Evolutionary conservation across 2,797 vertebrate genomes (phyloP), one percentile per base, ranked within the genome.

Genomic region (Smutsia gigantea): DNA sequence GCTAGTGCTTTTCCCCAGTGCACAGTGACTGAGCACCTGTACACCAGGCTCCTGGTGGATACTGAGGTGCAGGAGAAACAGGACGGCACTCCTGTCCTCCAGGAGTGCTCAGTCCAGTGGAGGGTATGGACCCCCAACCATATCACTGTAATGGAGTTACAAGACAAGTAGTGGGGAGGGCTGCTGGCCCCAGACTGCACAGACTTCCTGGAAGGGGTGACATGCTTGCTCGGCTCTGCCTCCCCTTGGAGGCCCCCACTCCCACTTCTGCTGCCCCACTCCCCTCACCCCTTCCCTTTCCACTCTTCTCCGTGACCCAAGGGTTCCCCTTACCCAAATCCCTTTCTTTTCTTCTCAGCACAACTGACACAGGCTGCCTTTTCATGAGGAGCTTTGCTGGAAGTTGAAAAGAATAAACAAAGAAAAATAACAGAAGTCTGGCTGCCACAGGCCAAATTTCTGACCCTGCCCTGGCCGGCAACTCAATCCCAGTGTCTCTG

Each of bases 301-400:
- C 29, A 51, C 7, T 15, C 13, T 4, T 23, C 9, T 27, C 13
- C 19, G 42, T 39, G 57, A 31, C 42, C 29, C 77, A 55, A 29
- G 23, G 1, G 6, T 31, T 57, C 25, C 57, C n/a, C 21, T 59
- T 46, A 34, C 29, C 68, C 39, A 29, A 49, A 39, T 5, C 21
- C 14, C 51, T 66, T 51, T 27, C 69, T 68, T 79, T 77, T 88
- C 68, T 42, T 17, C 34, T 94, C 82, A 57, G n/a, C 86, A 77
- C 42, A 31, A 29, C 14, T 25, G 25, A 61, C n/a, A 39, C 4
- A 15, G 17, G 31, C 4, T 61, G 14, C 61, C 57, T 74, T 87
- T 83, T 84, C 39, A 14, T 21, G 68, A 42, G 34, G n/a, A 59
- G 49, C n/a, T 66, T 77, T 18, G 4, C 55, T 4, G 11, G 15